phyloP scores from a whole-genome alignment of 2,113 vertebrate genomes.

The Herpailurus yagouaroundi region DNA sequence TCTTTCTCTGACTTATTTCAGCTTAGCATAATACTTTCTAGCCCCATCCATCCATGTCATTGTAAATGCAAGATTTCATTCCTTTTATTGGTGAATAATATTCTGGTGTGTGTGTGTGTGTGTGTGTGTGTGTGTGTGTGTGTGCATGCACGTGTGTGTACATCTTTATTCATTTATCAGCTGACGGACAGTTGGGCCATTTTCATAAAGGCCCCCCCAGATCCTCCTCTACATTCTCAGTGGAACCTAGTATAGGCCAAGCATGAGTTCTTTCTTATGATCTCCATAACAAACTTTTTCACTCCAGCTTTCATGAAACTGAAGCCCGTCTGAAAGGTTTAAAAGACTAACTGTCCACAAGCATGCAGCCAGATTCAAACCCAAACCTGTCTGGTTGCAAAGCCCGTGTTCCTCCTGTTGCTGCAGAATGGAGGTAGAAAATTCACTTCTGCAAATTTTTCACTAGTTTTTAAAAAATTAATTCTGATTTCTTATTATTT shows the following conservation, averaged over 20 bases:
- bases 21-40: background rate
- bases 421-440: background rate
- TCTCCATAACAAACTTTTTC: background rate
- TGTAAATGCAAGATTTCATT: background rate
- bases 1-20: background rate
- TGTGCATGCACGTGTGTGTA: background rate
- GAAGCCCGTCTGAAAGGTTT: background rate
- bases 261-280: background rate
- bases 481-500: background rate
- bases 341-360: background rate
- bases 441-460: constrained; percentile 7
- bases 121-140: no score
- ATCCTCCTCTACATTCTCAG: background rate
- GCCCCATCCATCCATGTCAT: background rate
- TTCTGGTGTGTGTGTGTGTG: no score
- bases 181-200: background rate
- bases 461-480: background rate
- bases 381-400: background rate
- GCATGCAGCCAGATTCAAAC: background rate
- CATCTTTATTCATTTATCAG: background rate
- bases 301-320: background rate
- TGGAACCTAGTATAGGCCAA: background rate
- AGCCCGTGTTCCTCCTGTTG: background rate
- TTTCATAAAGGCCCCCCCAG: background rate
- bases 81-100: background rate